Percentiles rank a stretch among this genome's conserved stretches.
phyloP scores from a whole-genome alignment of 92 coral and sea anemone genomes.

The Diadumene lineata region DNA sequence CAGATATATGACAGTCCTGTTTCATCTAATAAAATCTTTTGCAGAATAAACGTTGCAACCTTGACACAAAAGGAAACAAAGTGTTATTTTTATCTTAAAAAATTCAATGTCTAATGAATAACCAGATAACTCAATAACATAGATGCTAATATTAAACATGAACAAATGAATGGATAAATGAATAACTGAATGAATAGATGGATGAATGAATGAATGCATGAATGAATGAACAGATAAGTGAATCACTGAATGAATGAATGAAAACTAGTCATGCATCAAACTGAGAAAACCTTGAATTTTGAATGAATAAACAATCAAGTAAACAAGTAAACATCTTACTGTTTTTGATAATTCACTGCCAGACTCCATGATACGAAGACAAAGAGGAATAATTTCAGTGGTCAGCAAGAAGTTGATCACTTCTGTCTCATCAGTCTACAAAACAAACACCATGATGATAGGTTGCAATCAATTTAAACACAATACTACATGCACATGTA shows the following conservation, averaged over 20 bases:
- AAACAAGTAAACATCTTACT: constrained; percentile 42
- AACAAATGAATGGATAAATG: neutral
- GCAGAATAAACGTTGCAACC: constrained; percentile 99
- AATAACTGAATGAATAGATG: neutral
- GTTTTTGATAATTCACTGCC: constrained; percentile 98
- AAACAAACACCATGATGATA: constrained; percentile 1
- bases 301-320: neutral
- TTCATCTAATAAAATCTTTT: constrained; percentile 94
- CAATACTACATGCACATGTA: neutral
- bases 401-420: constrained; percentile 94
- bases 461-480: neutral
- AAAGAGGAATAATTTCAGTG: constrained; percentile 94
- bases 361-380: constrained; percentile 96
- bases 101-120: too few species aligned
- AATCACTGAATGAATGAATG: neutral
- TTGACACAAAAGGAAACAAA: constrained; percentile 17
- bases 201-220: neutral
- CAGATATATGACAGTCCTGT: constrained; percentile 96
- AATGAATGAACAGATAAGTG: neutral
- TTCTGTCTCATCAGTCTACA: constrained; percentile 97
- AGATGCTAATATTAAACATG: too few species aligned
- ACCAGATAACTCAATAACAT: too few species aligned
- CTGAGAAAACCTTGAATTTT: neutral
- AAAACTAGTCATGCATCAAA: too few species aligned
- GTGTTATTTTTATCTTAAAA: too few species aligned